A percentile compares a stretch with the other conserved stretches of the same genome.
phyloP scores from a whole-genome alignment of 1,140 invertebrate genomes.

The Magallana ariakensis region DNA sequence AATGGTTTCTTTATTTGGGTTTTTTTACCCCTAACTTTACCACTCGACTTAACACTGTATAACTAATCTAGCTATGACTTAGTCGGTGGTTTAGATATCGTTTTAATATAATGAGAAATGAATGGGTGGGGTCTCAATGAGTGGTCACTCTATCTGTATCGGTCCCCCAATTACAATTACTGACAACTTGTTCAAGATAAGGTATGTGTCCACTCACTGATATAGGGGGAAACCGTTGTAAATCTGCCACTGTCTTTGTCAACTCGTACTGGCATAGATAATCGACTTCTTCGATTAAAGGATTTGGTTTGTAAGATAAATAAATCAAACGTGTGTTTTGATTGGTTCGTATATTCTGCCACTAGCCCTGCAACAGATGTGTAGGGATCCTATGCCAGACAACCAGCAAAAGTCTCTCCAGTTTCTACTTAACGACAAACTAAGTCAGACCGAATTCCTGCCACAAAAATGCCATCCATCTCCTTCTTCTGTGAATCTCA shows the following conservation, averaged over 20 bases:
- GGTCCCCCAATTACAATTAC: slow-evolving; percentile 28
- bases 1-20: too few species aligned
- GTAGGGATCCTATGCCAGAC: background rate
- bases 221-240: background rate
- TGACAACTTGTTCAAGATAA: slow-evolving; percentile 2
- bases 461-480: slow-evolving; percentile 13
- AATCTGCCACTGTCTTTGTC: slow-evolving; percentile 5
- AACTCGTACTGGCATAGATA: slow-evolving; percentile 2
- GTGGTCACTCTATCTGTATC: background rate
- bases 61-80: too few species aligned
- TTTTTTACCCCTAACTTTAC: too few species aligned
- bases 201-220: background rate
- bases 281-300: slow-evolving; percentile 33
- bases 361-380: slow-evolving; percentile 26
- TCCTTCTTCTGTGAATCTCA: background rate
- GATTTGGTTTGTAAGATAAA: slow-evolving; percentile 31
- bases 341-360: slow-evolving; percentile 13
- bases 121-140: background rate
- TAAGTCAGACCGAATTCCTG: background rate
- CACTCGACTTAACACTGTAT: too few species aligned
- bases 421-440: background rate
- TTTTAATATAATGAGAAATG: background rate
- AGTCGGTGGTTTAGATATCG: too few species aligned
- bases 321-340: slow-evolving; percentile 23
- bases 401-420: slow-evolving; percentile 25